phyloP scores from a whole-genome alignment of 2,113 vertebrate species.

The Nothobranchius kuhntae region DNA sequence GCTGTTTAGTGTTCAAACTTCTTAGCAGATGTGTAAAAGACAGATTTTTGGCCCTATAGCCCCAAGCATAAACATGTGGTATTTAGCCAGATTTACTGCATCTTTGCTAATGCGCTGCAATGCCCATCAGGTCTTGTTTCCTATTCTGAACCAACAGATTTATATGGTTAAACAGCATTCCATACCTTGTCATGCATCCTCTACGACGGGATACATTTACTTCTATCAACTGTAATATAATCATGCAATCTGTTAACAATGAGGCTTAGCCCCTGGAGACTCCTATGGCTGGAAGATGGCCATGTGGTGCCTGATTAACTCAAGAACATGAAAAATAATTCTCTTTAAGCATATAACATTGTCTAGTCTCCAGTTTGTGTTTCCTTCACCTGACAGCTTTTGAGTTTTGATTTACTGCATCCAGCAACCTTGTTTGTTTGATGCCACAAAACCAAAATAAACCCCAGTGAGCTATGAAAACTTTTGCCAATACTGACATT shows the following conservation, averaged over 20 bases:
- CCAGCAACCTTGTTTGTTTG: no score
- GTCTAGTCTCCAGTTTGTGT: background rate
- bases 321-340: slow-evolving; percentile 62
- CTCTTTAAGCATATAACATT: slow-evolving; percentile 48
- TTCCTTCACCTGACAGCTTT: slow-evolving; percentile 22
- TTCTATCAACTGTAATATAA: slow-evolving; percentile 29
- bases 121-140: background rate
- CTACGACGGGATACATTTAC: slow-evolving; percentile 26
- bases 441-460: no score
- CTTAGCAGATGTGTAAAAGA: background rate
- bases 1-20: no score
- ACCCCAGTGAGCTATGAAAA: no score
- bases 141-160: background rate
- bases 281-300: slow-evolving; percentile 29
- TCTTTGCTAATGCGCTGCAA: no score
- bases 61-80: background rate
- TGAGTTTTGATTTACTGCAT: background rate
- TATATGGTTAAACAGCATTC: background rate
- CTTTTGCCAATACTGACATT: no score
- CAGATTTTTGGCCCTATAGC: no score
- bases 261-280: slow-evolving; percentile 19
- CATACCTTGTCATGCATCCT: background rate
- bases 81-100: background rate
- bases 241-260: slow-evolving; percentile 40
- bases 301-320: slow-evolving; percentile 60